Evolutionary conservation across 2,797 vertebrate genomes (phyloP), one percentile per base, ranked within the genome.

Genomic region (Coregonus suidteri): DNA sequence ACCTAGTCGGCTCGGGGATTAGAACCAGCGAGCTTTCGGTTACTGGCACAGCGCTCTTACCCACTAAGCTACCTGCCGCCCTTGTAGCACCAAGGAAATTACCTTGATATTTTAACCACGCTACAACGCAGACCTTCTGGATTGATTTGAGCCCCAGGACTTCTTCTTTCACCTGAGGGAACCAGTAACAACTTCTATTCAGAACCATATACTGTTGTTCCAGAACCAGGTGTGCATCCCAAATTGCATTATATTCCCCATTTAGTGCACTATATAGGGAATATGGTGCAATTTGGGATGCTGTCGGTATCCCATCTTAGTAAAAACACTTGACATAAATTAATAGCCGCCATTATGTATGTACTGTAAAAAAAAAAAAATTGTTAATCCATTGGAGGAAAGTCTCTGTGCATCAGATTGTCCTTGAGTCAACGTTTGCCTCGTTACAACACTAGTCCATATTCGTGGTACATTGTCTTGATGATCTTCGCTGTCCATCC

Each of bases 131-230:
- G 41, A 47, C 9, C 37, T 41, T 41, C 37, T 13, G 41, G 41
- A 47, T 47, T 13, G 2, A 47, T 3, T 47, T 2, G 41, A 47
- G 41, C 41, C 41, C 41, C 41, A 3, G 20, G 31, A 6, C 74
- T 3, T 81, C 41, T 52, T 77, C 75, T 51, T 14, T 16, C 53
- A 15, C 53, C 68, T 51, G 1, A 1, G 59, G 79, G 76, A 67
- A 81, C 69, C 15, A 72, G 11, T 72, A 67, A 9, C 76, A 20
- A 52, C 78, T 14, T 68, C 0, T 35, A n/a, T 3, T 16, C 34
- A 20, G 7, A 59, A 20, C 14, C 25, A 25, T 25, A 25, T 25
- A 14, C 7, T 41, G 41, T 41, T 41, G 37, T 41, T 41, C 7
- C 41, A 41, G 41, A 41, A 9, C 41, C 41, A 41, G 41, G 41